Evolutionary conservation across 2,888 invertebrate species (phyloP).

Genomic region (Matsumyia berberina): DNA sequence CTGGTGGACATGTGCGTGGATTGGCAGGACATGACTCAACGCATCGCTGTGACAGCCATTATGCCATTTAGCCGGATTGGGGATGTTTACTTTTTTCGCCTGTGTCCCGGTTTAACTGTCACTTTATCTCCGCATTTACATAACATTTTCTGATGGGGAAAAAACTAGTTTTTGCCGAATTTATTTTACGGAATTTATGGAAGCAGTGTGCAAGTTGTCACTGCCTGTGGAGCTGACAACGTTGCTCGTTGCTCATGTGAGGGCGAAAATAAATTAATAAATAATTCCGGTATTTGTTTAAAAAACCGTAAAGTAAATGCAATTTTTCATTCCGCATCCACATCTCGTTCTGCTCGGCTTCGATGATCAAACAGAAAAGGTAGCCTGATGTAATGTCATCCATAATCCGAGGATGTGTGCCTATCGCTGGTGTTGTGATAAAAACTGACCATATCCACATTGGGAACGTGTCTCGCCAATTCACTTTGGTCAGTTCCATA

Average conservation of each 20-base stretch:
- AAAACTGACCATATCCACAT: too few relatives aligned
- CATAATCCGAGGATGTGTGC: background rate
- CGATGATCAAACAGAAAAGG: background rate
- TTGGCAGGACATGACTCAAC: background rate
- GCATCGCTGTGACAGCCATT: background rate
- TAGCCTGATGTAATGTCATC: background rate
- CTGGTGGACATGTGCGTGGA: too few relatives aligned
- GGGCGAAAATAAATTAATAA: slow-evolving; percentile 31
- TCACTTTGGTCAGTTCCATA: too few relatives aligned
- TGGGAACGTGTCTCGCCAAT: too few relatives aligned
- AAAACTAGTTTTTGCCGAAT: slow-evolving; percentile 1
- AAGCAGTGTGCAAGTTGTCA: background rate
- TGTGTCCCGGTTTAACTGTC: background rate
- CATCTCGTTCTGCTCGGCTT: background rate
- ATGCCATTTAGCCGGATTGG: background rate
- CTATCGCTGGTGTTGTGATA: too few relatives aligned
- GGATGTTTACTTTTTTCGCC: background rate
- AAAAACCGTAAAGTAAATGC: background rate
- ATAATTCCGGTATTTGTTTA: slow-evolving; percentile 23
- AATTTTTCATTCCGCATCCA: background rate
- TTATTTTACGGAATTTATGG: background rate
- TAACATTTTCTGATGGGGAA: background rate
- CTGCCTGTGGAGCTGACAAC: slow-evolving; percentile 4
- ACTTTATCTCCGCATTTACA: slow-evolving; percentile 10
- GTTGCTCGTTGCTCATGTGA: background rate